These are phyloP conservation scores for Ibidorhyncha struthersii DNA, from an alignment of 2,113 vertebrate genomes.

Conservation along the genomic window DNA sequence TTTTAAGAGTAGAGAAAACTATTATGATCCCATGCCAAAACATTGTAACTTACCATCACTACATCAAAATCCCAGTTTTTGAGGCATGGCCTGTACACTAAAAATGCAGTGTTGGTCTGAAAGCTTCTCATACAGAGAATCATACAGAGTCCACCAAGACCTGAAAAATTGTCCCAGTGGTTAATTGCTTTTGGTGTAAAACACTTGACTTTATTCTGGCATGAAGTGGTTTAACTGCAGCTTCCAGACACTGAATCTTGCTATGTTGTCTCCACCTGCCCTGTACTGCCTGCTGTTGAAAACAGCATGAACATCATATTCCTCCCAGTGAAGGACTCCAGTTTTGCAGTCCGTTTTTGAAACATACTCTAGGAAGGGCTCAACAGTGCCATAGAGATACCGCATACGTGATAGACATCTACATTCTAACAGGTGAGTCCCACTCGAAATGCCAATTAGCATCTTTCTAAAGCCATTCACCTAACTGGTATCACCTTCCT, in stretches of 20 bases:
- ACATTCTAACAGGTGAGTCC: not conserved
- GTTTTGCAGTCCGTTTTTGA: not conserved
- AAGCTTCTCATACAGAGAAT: not conserved
- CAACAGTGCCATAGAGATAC: not conserved
- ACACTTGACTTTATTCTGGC: not conserved
- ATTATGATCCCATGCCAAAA: not conserved
- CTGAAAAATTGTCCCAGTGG: not conserved
- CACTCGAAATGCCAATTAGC: not conserved
- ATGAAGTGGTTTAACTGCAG: not conserved
- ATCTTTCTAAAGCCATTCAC: not conserved
- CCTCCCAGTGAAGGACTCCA: not conserved
- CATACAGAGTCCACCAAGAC: not conserved
- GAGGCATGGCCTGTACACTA: not conserved
- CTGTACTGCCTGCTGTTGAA: not conserved
- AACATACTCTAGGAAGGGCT: not conserved
- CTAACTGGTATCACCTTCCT: not conserved
- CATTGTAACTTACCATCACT: not conserved
- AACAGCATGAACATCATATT: not conserved
- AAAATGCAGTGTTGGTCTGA: not conserved
- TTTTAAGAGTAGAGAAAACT: not conserved
- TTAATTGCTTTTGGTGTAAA: not conserved
- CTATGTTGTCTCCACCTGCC: not conserved
- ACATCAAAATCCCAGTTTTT: not conserved
- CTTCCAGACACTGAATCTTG: not conserved
- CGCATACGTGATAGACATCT: fast-evolving